Percentiles rank a stretch among this genome's conserved stretches.
phyloP scores from a whole-genome alignment of 2,113 vertebrate genomes.

The Pelusios castaneus region DNA sequence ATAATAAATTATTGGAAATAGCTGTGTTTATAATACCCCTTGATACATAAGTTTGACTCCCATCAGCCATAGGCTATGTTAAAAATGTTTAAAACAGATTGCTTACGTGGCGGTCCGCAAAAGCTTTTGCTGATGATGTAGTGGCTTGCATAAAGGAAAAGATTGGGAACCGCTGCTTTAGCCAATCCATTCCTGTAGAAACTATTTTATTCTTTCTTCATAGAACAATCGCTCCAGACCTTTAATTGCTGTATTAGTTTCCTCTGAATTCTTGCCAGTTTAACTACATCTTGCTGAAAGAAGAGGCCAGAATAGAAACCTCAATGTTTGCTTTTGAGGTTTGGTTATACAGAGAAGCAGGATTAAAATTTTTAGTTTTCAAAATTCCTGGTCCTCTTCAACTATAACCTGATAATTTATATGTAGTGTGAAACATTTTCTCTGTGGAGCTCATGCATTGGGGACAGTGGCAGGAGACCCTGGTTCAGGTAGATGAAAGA shows the following conservation, averaged over 20 bases:
- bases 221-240: constrained; percentile 40
- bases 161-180: not conserved
- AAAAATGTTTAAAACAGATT: too few relatives aligned
- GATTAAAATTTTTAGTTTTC: constrained; percentile 15
- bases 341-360: constrained; percentile 31
- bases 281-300: constrained; percentile 37
- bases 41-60: too few relatives aligned
- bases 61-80: too few relatives aligned
- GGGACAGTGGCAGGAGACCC: too few relatives aligned
- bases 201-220: constrained; percentile 37
- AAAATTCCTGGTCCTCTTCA: not conserved
- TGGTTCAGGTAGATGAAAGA: too few relatives aligned
- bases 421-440: too few relatives aligned
- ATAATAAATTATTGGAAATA: too few relatives aligned
- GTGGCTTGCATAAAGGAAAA: too few relatives aligned
- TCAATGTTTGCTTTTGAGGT: not conserved
- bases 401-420: not conserved
- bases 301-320: constrained; percentile 20
- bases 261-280: constrained; percentile 36
- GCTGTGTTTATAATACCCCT: too few relatives aligned
- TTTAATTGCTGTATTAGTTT: constrained; percentile 9
- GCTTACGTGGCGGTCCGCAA: too few relatives aligned
- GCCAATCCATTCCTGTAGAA: constrained; percentile 45
- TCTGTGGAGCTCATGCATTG: too few relatives aligned
- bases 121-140: too few relatives aligned